Percentiles rank a stretch among this genome's conserved stretches.
phyloP scores from a whole-genome alignment of 2,797 vertebrate species.

The Clarias platycephalus region DNA sequence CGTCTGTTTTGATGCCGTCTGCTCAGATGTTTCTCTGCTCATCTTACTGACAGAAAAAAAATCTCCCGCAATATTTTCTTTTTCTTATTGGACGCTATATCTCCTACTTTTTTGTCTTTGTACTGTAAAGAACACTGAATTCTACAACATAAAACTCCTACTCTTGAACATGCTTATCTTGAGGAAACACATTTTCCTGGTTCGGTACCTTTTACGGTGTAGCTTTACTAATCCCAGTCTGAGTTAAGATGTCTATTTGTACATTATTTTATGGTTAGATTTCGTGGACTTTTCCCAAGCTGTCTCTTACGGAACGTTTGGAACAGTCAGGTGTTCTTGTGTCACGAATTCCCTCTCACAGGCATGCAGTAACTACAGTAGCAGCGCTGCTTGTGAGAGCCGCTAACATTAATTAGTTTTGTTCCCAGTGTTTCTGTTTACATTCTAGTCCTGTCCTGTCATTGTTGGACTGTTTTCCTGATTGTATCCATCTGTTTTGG shows the following conservation, averaged over 20 bases:
- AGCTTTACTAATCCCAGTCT: neutral
- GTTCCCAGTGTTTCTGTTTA: neutral
- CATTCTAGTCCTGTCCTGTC: neutral
- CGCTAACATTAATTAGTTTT: neutral
- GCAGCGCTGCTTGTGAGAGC: too few relatives aligned
- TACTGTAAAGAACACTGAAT: neutral
- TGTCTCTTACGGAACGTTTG: too few relatives aligned
- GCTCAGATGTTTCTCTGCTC: neutral
- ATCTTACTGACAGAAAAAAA: neutral
- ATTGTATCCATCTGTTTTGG: neutral
- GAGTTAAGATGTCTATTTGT: neutral
- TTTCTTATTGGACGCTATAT: conserved; percentile 39
- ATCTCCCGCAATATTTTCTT: neutral
- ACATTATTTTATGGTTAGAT: neutral
- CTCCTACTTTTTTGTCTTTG: conserved; percentile 1
- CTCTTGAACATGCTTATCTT: neutral
- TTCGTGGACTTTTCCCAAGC: too few relatives aligned
- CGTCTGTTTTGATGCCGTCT: neutral
- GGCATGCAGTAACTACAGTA: neutral
- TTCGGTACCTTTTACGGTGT: neutral
- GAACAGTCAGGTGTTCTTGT: neutral
- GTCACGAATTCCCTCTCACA: too few relatives aligned
- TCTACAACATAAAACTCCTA: neutral
- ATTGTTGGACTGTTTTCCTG: neutral
- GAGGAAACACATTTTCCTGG: neutral